Percentiles rank a stretch among this genome's conserved stretches.
Evolutionary conservation across 2,888 invertebrate species (phyloP).

Genomic region (Chelonus formosanus): DNA sequence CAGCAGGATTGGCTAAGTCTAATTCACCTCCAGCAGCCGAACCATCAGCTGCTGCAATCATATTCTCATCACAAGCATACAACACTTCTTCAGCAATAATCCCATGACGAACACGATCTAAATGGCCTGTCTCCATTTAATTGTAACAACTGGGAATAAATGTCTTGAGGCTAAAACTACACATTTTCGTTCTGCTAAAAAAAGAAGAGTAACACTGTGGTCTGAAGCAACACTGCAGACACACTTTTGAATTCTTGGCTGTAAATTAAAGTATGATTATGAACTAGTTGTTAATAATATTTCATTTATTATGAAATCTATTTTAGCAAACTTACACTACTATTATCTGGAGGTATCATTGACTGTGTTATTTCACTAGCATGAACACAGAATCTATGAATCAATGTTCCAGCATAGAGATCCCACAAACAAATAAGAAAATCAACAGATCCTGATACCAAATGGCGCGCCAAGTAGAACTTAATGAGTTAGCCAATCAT

Average conservation of each 20-base stretch:
- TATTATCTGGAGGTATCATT: conserved; percentile 91
- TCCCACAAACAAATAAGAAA: conserved; percentile 98
- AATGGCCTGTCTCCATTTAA: conserved; percentile 98
- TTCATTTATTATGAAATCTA: too few species aligned
- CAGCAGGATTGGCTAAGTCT: conserved; percentile 89
- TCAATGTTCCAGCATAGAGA: conserved; percentile 83
- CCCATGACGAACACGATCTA: conserved; percentile 94
- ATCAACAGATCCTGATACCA: conserved; percentile 97
- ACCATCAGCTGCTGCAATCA: conserved; percentile 71
- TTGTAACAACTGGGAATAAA: conserved; percentile 92
- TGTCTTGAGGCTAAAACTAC: conserved; percentile 93
- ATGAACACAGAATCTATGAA: conserved; percentile 97
- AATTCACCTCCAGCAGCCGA: conserved; percentile 71
- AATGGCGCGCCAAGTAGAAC: conserved; percentile 86
- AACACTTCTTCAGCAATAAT: conserved; percentile 96
- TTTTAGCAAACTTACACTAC: conserved; percentile 72
- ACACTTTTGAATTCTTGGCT: conserved; percentile 92
- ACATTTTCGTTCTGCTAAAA: conserved; percentile 91
- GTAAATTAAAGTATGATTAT: conserved; percentile 51
- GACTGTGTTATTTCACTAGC: conserved; percentile 97
- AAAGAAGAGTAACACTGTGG: conserved; percentile 94
- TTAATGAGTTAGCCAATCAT: conserved; percentile 90
- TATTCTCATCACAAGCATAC: conserved; percentile 90
- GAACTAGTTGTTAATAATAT: neutral
- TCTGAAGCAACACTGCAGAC: conserved; percentile 97